Conservation (phyloP, 2,888 invertebrate genomes). For the Drosophila meridionalis region DNA sequence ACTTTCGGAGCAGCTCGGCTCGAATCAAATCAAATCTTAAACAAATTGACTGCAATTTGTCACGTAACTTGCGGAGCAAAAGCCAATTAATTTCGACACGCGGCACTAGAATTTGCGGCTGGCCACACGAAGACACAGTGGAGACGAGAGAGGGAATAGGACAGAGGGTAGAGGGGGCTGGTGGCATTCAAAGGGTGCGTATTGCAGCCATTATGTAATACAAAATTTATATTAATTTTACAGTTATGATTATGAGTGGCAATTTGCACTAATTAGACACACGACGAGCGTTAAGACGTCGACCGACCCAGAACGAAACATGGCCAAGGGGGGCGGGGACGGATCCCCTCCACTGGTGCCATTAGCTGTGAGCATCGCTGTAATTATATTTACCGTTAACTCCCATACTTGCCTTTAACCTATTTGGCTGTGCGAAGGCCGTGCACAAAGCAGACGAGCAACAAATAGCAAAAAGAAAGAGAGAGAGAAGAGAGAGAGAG, state of each 20-base stretch:
- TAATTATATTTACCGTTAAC: conserved; percentile 77
- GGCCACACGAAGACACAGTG: background rate
- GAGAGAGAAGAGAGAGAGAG: background rate
- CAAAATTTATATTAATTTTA: conserved; percentile 70
- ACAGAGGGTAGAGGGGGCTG: too few relatives aligned
- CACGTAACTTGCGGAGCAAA: conserved; percentile 32
- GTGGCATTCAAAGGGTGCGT: conserved; percentile 11
- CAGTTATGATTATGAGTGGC: conserved; percentile 68
- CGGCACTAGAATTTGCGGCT: conserved; percentile 15
- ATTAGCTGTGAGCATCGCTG: conserved; percentile 12
- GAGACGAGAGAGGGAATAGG: too few relatives aligned
- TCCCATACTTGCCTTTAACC: conserved; percentile 33
- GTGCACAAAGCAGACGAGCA: conserved; percentile 44
- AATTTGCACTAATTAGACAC: conserved; percentile 70
- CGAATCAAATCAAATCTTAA: conserved; percentile 32
- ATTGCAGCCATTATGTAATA: conserved; percentile 30
- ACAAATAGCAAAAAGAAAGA: conserved; percentile 29
- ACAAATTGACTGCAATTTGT: conserved; percentile 61
- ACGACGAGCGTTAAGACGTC: conserved; percentile 44
- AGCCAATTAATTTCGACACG: conserved; percentile 41
- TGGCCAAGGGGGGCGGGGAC: background rate
- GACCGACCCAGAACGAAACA: conserved; percentile 15
- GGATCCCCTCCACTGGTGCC: too few relatives aligned
- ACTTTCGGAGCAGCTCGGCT: conserved; percentile 11
- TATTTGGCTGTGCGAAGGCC: conserved; percentile 54